Percentiles rank a stretch among this genome's conserved stretches.
These are phyloP conservation scores for Drosophila meridiana DNA, from an alignment of 2,888 invertebrate species.

Conservation along the genomic window DNA sequence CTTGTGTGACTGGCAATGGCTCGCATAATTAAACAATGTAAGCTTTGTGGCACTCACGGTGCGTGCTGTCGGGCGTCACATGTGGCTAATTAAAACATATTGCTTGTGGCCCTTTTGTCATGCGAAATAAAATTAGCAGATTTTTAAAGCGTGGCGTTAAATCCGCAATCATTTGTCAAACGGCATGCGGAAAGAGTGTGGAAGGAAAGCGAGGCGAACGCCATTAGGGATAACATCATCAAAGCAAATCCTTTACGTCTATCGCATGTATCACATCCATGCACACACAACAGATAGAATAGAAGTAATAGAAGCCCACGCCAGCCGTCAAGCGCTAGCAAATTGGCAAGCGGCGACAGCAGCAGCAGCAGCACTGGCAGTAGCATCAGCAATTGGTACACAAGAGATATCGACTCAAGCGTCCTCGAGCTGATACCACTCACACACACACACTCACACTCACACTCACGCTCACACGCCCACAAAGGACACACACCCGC, in stretches of 20 bases:
- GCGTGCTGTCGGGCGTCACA: conserved; percentile 19
- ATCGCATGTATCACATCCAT: conserved; percentile 56
- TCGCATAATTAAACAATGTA: conserved; percentile 36
- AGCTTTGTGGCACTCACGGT: conserved; percentile 18
- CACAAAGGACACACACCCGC: neutral
- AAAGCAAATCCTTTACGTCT: conserved; percentile 79
- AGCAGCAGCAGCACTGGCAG: conserved; percentile 6
- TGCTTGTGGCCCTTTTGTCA: conserved; percentile 32
- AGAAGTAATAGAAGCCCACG: conserved; percentile 41
- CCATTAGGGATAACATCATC: conserved; percentile 79
- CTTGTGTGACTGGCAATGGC: conserved; percentile 16
- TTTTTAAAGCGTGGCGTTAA: conserved; percentile 43
- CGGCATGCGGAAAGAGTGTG: conserved; percentile 22
- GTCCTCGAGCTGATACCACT: conserved; percentile 20
- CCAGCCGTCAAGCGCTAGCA: conserved; percentile 53
- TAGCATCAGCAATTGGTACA: conserved; percentile 66
- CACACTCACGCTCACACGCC: conserved; percentile 2
- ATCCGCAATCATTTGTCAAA: conserved; percentile 71
- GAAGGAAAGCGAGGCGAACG: conserved; percentile 49
- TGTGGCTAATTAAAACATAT: conserved; percentile 69
- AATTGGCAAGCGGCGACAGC: conserved; percentile 20
- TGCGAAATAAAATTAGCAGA: conserved; percentile 48
- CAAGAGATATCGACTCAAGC: conserved; percentile 59
- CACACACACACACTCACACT: neutral
- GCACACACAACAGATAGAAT: conserved; percentile 27